Evolutionary conservation across 1,140 invertebrate species (phyloP).

Genomic region (Scaptomyza hsui): DNA sequence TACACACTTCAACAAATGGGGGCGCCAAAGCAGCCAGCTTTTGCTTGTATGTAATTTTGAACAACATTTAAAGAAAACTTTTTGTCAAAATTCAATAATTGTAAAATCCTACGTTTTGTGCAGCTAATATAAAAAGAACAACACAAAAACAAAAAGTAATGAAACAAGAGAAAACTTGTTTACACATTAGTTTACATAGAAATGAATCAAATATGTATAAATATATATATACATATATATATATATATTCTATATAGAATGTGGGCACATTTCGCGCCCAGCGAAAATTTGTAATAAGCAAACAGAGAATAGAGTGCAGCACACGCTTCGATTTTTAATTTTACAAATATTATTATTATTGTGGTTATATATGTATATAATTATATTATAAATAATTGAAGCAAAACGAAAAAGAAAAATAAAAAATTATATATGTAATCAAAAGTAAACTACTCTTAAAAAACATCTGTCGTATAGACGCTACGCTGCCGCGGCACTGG

Average conservation of each 20-base stretch:
- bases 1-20: constrained; percentile 22
- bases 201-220: constrained; percentile 49
- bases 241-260: constrained; percentile 48
- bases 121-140: constrained; percentile 48
- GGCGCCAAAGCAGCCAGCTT: constrained; percentile 56
- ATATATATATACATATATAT: constrained; percentile 62
- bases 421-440: constrained; percentile 83
- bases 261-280: constrained; percentile 40
- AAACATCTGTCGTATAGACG: constrained; percentile 81
- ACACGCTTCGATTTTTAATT: constrained; percentile 83
- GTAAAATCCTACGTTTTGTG: constrained; percentile 76
- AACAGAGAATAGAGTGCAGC: constrained; percentile 75
- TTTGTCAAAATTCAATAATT: constrained; percentile 55
- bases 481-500: constrained; percentile 80
- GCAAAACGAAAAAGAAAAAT: constrained; percentile 77
- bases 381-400: constrained; percentile 84
- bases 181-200: constrained; percentile 72
- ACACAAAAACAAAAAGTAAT: constrained; percentile 43
- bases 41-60: constrained; percentile 69
- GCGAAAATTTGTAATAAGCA: constrained; percentile 72
- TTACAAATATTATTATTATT: constrained; percentile 83
- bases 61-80: constrained; percentile 35
- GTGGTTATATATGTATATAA: constrained; percentile 84
- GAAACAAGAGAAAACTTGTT: constrained; percentile 62
- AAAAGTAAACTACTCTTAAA: constrained; percentile 63